Percentiles rank a stretch among this genome's conserved stretches.
Conservation (phyloP, 1,140 invertebrate species). For the Cherax destructor region DNA sequence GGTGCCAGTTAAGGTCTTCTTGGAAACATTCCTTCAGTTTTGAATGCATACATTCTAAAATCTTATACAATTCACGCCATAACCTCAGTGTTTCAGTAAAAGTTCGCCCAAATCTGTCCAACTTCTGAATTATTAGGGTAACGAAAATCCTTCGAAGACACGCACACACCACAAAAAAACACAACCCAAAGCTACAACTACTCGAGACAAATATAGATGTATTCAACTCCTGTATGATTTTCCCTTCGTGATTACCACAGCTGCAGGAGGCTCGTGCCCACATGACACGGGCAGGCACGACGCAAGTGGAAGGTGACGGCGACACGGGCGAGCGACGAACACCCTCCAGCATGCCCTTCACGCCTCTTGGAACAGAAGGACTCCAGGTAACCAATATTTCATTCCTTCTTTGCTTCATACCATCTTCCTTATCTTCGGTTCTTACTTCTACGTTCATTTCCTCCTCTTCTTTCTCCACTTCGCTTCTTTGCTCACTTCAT, state of each 20-base stretch:
- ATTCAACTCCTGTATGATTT: too few species aligned
- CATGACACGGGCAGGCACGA: constrained; percentile 45
- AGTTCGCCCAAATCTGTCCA: too few species aligned
- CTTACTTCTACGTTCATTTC: not conserved
- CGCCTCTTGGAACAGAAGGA: constrained; percentile 45
- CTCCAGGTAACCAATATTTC: constrained; percentile 19
- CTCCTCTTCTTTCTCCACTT: not conserved
- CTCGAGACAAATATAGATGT: too few species aligned
- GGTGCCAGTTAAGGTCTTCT: too few species aligned
- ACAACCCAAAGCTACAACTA: too few species aligned
- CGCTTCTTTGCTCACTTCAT: not conserved
- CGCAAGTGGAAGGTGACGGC: constrained; percentile 26
- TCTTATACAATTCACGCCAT: too few species aligned
- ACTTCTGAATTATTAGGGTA: too few species aligned
- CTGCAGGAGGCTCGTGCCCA: constrained; percentile 54
- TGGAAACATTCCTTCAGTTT: too few species aligned
- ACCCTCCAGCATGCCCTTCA: constrained; percentile 60
- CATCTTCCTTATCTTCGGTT: not conserved
- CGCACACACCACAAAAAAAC: too few species aligned
- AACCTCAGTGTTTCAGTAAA: too few species aligned
- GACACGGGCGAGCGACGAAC: constrained; percentile 31
- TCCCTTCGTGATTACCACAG: not conserved
- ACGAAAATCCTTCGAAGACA: too few species aligned
- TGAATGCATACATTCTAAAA: too few species aligned
- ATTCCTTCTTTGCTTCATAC: not conserved